These are phyloP conservation scores for Unio pictorum DNA, from an alignment of 2,888 invertebrate genomes.

Conservation along the genomic window DNA sequence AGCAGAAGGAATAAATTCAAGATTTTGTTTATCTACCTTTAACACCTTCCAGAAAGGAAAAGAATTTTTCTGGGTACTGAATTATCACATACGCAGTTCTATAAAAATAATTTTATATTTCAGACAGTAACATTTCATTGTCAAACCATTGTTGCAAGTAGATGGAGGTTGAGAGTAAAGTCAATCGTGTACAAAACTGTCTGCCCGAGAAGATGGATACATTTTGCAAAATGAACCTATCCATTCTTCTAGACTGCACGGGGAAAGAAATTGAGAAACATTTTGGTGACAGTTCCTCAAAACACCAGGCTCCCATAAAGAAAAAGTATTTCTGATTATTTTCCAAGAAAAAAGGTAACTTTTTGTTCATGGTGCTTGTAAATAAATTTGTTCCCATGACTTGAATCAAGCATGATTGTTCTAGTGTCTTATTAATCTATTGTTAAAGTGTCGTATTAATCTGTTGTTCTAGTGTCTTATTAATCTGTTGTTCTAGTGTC, in stretches of 20 bases:
- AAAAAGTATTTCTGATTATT: conserved; percentile 45
- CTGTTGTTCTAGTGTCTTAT: no score
- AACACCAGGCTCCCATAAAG: conserved; percentile 27
- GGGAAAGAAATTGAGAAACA: conserved; percentile 80
- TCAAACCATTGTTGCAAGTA: conserved; percentile 47
- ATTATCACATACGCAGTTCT: no score
- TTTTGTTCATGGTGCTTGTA: no score
- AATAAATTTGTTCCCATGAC: no score
- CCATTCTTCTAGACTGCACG: conserved; percentile 89
- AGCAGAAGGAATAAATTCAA: no score
- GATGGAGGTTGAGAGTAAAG: conserved; percentile 54
- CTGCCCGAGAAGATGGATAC: conserved; percentile 90
- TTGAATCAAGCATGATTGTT: no score
- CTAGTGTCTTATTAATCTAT: no score
- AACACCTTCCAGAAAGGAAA: no score
- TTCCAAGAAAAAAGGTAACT: conserved; percentile 51
- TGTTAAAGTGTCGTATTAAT: no score
- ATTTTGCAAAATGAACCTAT: conserved; percentile 93
- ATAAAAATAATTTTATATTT: conserved; percentile 5
- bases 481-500: no score
- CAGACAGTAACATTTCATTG: conserved; percentile 53
- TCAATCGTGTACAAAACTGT: conserved; percentile 53
- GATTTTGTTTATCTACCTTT: no score
- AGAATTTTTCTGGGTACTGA: no score
- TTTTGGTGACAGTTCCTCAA: conserved; percentile 28